These are phyloP conservation scores for Asarcornis scutulata DNA, from an alignment of 2,113 vertebrate genomes.

Conservation along the genomic window DNA sequence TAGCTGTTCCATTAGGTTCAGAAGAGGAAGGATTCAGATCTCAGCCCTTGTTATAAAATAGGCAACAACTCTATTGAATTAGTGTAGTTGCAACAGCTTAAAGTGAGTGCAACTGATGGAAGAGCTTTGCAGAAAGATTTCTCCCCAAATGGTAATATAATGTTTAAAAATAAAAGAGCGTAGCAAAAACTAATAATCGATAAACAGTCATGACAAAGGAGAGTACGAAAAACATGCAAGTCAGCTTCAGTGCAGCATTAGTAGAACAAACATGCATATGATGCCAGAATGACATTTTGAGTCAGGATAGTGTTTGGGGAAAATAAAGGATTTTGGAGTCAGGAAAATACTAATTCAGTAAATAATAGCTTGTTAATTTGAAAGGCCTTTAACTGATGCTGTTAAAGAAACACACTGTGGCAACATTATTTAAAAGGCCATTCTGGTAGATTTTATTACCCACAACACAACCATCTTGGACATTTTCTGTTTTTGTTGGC, in stretches of 20 bases:
- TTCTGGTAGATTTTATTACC: constrained; percentile 65
- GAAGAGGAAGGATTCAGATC: neutral
- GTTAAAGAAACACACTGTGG: constrained; percentile 44
- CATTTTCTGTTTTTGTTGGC: constrained; percentile 66
- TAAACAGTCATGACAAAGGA: neutral
- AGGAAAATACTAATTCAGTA: constrained; percentile 57
- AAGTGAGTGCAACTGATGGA: neutral
- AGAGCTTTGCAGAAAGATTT: neutral
- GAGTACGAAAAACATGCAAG: neutral
- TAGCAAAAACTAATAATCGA: neutral
- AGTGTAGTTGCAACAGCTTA: neutral
- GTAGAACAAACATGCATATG: neutral
- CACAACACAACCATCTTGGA: constrained; percentile 67
- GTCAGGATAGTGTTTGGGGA: constrained; percentile 32
- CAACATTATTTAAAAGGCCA: constrained; percentile 65
- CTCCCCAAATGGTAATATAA: neutral
- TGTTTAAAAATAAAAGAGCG: neutral
- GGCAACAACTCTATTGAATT: neutral
- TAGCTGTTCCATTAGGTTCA: neutral
- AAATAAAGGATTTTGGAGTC: constrained; percentile 54
- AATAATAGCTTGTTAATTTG: constrained; percentile 64
- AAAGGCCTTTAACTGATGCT: constrained; percentile 52
- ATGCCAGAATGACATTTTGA: constrained; percentile 26
- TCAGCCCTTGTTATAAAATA: neutral
- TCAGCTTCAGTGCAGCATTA: neutral